Evolutionary conservation across 1,140 invertebrate species (phyloP).

Genomic region (Temnothorax nylanderi): DNA sequence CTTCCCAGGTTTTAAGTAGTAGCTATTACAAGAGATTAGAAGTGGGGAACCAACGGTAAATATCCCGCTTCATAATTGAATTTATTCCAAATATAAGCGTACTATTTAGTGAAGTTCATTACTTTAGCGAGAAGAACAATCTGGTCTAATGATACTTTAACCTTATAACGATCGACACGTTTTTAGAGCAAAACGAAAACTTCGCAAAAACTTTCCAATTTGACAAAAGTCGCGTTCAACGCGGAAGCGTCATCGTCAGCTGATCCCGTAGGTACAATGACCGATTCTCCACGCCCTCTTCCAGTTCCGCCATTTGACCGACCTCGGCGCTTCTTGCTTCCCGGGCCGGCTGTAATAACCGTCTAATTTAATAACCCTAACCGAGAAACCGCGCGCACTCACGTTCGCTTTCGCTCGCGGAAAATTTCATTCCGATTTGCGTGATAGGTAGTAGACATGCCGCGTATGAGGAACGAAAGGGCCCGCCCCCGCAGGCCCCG

Average conservation of each 20-base stretch:
- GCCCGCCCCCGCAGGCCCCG: constrained; percentile 21
- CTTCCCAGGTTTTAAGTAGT: not conserved
- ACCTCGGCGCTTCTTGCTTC: constrained; percentile 42
- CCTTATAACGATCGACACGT: not conserved
- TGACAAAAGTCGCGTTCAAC: not conserved
- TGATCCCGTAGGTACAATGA: constrained; percentile 12
- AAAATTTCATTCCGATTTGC: constrained; percentile 74
- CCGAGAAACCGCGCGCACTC: constrained; percentile 52
- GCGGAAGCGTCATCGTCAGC: not conserved
- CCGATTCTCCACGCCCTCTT: constrained; percentile 3
- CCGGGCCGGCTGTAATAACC: constrained; percentile 55
- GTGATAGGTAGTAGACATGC: constrained; percentile 65
- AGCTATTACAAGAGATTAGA: not conserved
- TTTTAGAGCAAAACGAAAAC: not conserved
- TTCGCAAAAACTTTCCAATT: not conserved
- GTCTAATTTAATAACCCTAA: constrained; percentile 71
- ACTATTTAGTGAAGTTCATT: not conserved
- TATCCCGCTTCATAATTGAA: not conserved
- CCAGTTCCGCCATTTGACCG: constrained; percentile 24
- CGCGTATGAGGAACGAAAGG: constrained; percentile 45
- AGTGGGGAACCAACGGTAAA: not conserved
- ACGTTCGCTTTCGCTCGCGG: constrained; percentile 72
- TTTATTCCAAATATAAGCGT: not conserved
- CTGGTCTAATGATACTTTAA: not conserved
- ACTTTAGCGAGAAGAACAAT: not conserved